Base-by-base conservation (phyloP, 1,140 invertebrate species). In the Philopotamus ludificatus region DNA sequence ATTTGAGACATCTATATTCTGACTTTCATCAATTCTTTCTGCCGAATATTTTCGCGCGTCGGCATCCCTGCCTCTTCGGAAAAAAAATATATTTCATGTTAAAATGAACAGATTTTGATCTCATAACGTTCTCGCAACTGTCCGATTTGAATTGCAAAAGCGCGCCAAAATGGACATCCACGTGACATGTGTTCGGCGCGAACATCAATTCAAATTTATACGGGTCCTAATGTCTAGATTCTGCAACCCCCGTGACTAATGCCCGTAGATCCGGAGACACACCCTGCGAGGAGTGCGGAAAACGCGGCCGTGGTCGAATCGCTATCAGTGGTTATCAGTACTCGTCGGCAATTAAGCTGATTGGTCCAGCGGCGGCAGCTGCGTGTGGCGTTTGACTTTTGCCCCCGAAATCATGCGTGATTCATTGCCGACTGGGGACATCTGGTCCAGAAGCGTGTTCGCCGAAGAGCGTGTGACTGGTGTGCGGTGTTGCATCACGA, bases 131-230 rank as follows among this genome's bases (percentile, higher is more conserved):
- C 53, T 57, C 53, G 53, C 53, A 57, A 57, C 53, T n/a, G 34
- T 7, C 1, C 22, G n/a, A 58, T 58, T 58, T 42, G 39, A 58
- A 42, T 58, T 58, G 55, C 55, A 58, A 58, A 41, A 58, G 18
- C 20, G 55, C 55, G 55, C 55, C 55, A 58, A 58, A 58, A 58
- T 58, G 55, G 55, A 58, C 15, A 23, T 58, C 55, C 55, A 44
- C 55, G 39, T 58, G 55, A 58, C 34, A 28, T 7, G 4, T 34
- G 26, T 39, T 55, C 26, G 12, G 4, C 22, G 9, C 51, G 22
- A 26, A 23, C 34, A 26, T 54, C 9, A 28, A 54, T 23, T 54
- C 34, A 23, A 34, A 26, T 9, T 54, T 25, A 20, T 20, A 3
- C 8, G 7, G 51, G 22, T 54, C 51, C 9, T 34, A 28, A 54